phyloP scores from a whole-genome alignment of 2,888 invertebrate genomes.

The Arrhopalites spinosus region DNA sequence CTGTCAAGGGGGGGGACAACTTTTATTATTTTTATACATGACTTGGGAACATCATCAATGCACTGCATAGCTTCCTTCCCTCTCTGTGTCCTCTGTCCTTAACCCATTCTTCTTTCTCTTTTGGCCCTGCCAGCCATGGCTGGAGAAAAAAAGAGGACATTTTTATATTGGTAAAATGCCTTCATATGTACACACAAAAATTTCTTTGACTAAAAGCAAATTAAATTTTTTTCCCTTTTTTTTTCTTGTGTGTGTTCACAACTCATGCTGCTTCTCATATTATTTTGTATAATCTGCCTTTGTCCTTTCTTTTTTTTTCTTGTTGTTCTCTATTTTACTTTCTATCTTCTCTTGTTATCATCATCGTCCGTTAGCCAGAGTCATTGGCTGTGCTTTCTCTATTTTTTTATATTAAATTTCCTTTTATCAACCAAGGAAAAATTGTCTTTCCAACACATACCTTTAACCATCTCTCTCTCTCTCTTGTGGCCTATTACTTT shows the following conservation, averaged over 20 bases:
- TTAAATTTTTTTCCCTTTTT: conserved; percentile 3
- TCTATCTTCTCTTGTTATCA: background rate
- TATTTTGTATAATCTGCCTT: conserved; percentile 3
- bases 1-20: conserved; percentile 14
- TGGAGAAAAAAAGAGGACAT: no score
- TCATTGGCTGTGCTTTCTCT: background rate
- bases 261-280: background rate
- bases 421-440: background rate
- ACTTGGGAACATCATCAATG: conserved; percentile 15
- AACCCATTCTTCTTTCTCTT: background rate
- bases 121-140: background rate
- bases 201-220: background rate
- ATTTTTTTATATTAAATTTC: background rate
- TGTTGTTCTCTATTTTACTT: background rate
- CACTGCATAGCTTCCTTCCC: conserved; percentile 2
- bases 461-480: no score
- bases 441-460: background rate
- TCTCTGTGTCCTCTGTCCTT: background rate
- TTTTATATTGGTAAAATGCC: no score
- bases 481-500: no score
- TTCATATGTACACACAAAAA: background rate
- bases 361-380: background rate
- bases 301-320: background rate
- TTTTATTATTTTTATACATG: conserved; percentile 20
- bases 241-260: background rate